Percentiles rank a stretch among this genome's conserved stretches.
Conservation (phyloP, 2,797 vertebrate genomes). For the Coreius guichenoti region DNA sequence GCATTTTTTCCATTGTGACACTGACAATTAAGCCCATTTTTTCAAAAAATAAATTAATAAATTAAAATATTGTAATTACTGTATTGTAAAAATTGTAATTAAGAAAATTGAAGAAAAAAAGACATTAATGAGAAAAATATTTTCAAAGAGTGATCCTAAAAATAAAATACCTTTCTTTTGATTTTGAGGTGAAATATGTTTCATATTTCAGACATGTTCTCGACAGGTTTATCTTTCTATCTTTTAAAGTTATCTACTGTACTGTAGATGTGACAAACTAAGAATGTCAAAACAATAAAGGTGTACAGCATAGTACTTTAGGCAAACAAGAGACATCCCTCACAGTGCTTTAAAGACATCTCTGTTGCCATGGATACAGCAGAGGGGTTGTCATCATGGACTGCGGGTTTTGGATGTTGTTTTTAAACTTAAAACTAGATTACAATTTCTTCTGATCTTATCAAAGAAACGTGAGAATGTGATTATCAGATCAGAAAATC, state of each 20-base stretch:
- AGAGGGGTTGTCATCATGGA: slow-evolving; percentile 9
- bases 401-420: background rate
- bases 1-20: background rate
- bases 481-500: slow-evolving; percentile 16
- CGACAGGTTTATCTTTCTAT: background rate
- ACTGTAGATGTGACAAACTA: background rate
- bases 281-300: background rate
- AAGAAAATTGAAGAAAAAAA: too few relatives aligned
- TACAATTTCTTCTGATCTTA: background rate
- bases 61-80: background rate
- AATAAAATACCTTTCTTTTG: background rate
- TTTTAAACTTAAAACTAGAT: slow-evolving; percentile 12
- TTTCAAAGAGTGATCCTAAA: background rate
- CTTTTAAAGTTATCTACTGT: background rate
- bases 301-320: slow-evolving; percentile 6
- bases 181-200: background rate
- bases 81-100: background rate
- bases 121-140: background rate
- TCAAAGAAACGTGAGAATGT: background rate
- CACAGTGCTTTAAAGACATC: slow-evolving; percentile 3
- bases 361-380: slow-evolving; percentile 30
- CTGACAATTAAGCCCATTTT: background rate
- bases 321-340: slow-evolving; percentile 15
- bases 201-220: too few relatives aligned
- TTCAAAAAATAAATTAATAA: background rate